Evolutionary conservation across 2,888 invertebrate species (phyloP), one percentile per base, ranked within the genome.

Genomic region (Gnatocerus cornutus): DNA sequence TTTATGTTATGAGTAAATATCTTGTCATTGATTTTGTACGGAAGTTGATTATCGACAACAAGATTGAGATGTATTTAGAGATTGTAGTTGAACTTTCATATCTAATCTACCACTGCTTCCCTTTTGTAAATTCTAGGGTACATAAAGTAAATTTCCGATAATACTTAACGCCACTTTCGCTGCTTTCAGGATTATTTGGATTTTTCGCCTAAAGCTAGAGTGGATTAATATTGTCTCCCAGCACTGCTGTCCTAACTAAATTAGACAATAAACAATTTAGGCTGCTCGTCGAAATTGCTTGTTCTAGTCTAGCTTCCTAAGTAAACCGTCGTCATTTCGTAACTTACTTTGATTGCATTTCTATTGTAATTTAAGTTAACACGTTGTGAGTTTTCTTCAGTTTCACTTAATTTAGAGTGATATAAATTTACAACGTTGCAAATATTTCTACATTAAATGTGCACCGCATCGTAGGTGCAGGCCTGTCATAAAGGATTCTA

Each of bases 281-380:
- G 6, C 41, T 43, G 10, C 16, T 50, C 29, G 29, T 50, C 12
- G 48, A 50, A 50, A 21, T 50, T 16, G 46, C 16, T 9, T 46
- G 5, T 12, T 50, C 27, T 50, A 16, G 10, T 50, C 16, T 6
- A 12, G 6, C 29, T 29, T 53, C 9, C 16, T 50, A 29, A 53
- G 12, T 37, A 53, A 50, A n/a, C 4, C 8, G 10, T 56, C 43
- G 27, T 56, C 43, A 21, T 56, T 56, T 41, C 39, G 27, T 10
- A 27, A 56, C 27, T 56, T 56, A 56, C 21, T 41, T 27, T 56
- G 56, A 56, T 56, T 56, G 56, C 56, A 21, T 56, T 43, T 41
- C 27, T 7, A 55, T 41, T 39, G 37, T 10, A 55, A 55, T 14
- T 55, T 55, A 37, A 41, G 12, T 43, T 43, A 43, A 56, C 39